Conservation (phyloP, 2,888 invertebrate species). For the Teleiodes luculella region DNA sequence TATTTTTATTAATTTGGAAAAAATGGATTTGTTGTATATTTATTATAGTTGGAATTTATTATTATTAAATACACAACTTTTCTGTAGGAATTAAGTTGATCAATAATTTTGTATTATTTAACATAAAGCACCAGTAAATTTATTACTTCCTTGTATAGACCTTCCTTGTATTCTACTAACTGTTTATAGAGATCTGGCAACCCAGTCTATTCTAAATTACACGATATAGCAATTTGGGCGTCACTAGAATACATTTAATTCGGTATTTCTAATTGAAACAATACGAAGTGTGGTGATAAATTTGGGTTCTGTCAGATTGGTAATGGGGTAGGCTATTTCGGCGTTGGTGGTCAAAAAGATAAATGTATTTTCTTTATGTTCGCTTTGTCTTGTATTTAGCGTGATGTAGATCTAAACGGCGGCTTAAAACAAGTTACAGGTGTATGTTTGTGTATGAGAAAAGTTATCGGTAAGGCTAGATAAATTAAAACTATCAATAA, state of each 20-base stretch:
- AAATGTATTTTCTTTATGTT: conserved; percentile 45
- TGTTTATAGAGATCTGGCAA: neutral
- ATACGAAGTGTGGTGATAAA: conserved; percentile 62
- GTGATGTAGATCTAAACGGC: conserved; percentile 2
- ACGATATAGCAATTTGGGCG: conserved; percentile 72
- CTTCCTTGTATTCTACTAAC: too few species aligned
- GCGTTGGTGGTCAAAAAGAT: conserved; percentile 65
- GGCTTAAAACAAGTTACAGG: too few species aligned
- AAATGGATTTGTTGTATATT: too few species aligned
- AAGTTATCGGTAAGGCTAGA: too few species aligned
- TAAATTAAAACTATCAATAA: too few species aligned
- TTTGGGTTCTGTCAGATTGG: conserved; percentile 47
- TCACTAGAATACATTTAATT: conserved; percentile 61
- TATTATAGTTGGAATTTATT: too few species aligned
- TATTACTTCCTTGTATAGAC: too few species aligned
- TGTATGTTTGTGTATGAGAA: too few species aligned
- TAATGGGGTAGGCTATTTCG: conserved; percentile 51
- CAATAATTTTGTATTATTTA: too few species aligned
- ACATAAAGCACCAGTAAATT: too few species aligned
- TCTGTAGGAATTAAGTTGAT: too few species aligned
- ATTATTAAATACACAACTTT: neutral
- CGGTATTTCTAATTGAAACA: conserved; percentile 73
- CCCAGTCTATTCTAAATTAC: conserved; percentile 41
- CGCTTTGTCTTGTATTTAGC: conserved; percentile 17
- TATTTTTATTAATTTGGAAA: too few species aligned